Conservation (phyloP, 1,140 invertebrate genomes). For the Spodoptera litura region DNA sequence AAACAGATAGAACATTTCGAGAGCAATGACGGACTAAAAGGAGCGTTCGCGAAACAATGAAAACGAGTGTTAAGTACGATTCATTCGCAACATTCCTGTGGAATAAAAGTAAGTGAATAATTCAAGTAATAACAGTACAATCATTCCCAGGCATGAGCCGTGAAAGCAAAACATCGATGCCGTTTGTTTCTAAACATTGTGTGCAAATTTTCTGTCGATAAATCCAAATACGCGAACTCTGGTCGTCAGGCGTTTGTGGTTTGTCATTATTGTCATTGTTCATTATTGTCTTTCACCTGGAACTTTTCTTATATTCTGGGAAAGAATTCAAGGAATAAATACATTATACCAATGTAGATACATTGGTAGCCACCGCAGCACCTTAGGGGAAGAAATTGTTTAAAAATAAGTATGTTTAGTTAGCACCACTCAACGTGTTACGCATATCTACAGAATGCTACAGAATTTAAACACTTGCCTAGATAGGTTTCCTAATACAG, state of each 20-base stretch:
- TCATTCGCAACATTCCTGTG: conserved; percentile 17
- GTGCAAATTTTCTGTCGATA: conserved; percentile 76
- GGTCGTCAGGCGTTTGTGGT: conserved; percentile 20
- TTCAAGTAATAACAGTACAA: conserved; percentile 50
- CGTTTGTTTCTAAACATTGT: conserved; percentile 81
- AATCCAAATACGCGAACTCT: conserved; percentile 63
- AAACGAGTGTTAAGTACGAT: neutral
- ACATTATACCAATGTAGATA: too few species aligned
- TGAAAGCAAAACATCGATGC: conserved; percentile 73
- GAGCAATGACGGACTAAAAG: neutral
- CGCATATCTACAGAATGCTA: conserved; percentile 55
- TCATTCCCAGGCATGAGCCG: conserved; percentile 64
- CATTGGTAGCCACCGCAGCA: conserved; percentile 58
- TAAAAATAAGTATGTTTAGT: too few species aligned
- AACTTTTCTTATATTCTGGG: too few species aligned
- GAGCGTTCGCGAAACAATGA: neutral
- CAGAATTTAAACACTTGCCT: conserved; percentile 50
- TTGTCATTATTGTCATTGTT: conserved; percentile 24
- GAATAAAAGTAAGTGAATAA: conserved; percentile 42
- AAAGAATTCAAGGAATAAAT: too few species aligned
- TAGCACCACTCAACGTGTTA: too few species aligned
- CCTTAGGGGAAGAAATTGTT: too few species aligned
- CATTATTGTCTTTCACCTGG: conserved; percentile 10
- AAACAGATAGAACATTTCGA: neutral
- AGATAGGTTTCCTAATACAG: conserved; percentile 50